A percentile compares a stretch with the other conserved stretches of the same genome.
These are phyloP conservation scores for Chromobotia macracanthus DNA, from an alignment of 2,797 vertebrate genomes.

Conservation along the genomic window DNA sequence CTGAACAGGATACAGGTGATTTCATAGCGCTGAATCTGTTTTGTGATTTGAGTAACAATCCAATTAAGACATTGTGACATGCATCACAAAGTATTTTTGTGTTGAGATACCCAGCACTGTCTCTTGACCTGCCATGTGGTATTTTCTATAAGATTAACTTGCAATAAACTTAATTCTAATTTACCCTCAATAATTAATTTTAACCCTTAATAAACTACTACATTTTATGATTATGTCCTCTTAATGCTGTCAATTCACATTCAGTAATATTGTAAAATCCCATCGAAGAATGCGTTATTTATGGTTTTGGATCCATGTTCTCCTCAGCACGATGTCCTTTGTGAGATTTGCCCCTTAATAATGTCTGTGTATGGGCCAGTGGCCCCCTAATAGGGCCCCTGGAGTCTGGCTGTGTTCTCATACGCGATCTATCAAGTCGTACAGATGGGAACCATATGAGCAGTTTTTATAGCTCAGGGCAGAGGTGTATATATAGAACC, in stretches of 20 bases:
- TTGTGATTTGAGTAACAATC: too few species aligned
- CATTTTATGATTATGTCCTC: too few species aligned
- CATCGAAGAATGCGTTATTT: slow-evolving; percentile 28
- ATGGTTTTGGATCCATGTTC: slow-evolving; percentile 40
- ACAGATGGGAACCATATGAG: not conserved
- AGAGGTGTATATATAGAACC: not conserved
- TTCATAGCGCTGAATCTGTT: not conserved
- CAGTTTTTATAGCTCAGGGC: not conserved
- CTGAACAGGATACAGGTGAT: slow-evolving; percentile 96
- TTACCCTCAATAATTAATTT: too few species aligned
- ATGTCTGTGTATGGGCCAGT: slow-evolving; percentile 7
- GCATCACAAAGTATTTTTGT: too few species aligned
- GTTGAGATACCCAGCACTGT: too few species aligned
- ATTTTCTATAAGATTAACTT: not conserved
- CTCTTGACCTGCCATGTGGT: not conserved
- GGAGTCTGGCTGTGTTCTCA: slow-evolving; percentile 36
- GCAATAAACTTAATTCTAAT: too few species aligned
- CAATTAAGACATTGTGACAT: too few species aligned
- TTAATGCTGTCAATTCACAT: not conserved
- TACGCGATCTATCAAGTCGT: not conserved
- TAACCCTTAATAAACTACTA: too few species aligned
- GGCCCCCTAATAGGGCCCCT: slow-evolving; percentile 33
- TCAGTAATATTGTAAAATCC: not conserved
- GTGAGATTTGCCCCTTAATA: slow-evolving; percentile 4
- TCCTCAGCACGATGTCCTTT: slow-evolving; percentile 9